Evolutionary conservation across 2,797 vertebrate species (phyloP), one percentile per base, ranked within the genome.

Genomic region (Huso huso): DNA sequence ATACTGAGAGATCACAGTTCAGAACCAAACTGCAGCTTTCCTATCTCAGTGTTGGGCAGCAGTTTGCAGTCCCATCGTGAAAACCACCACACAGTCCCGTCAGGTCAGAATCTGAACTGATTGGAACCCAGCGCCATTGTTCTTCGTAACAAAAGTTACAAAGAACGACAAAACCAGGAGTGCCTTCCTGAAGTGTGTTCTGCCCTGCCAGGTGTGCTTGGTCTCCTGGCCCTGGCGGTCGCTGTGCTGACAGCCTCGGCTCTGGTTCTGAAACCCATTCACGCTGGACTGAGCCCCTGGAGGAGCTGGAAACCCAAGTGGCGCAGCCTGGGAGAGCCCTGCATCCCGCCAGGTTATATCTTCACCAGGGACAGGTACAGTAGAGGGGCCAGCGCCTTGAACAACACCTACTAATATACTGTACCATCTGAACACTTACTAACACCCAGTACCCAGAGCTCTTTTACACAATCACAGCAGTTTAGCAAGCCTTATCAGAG

Each of bases 301-400:
- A 85, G 82, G 77, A 82, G 71, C 71, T 87, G 78, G 71, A 92
- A 87, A 69, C 92, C 94, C 60, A 89, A 74, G 15, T 97, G 96
- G 96, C 91, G 93, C 70, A 93, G 90, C 65, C 80, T 96, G 18
- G 89, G 92, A 0, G 88, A 93, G 70, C 90, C 91, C 1, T 77
- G 81, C 48, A 18, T 88, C 75, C 89, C 86, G 0, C 64, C 82
- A 0, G 87, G 88, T 51, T 90, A 84, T 67, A 15, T 82, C 49
- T 81, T 87, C 66, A 82, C 82, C 6, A 82, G 74, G 74, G 89
- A 94, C 71, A 87, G 88, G 94, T 97, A 64, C 48, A 67, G 72
- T 73, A 10, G 52, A 55, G n/a, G 52, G 52, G 52, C 52, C n/a
- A n/a, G 52, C 6, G n/a, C 9, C n/a, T n/a, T 55, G 23, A 37